Percentiles rank a stretch among this genome's conserved stretches.
Conservation (phyloP, 2,797 vertebrate genomes). For the Channallabes apus region DNA sequence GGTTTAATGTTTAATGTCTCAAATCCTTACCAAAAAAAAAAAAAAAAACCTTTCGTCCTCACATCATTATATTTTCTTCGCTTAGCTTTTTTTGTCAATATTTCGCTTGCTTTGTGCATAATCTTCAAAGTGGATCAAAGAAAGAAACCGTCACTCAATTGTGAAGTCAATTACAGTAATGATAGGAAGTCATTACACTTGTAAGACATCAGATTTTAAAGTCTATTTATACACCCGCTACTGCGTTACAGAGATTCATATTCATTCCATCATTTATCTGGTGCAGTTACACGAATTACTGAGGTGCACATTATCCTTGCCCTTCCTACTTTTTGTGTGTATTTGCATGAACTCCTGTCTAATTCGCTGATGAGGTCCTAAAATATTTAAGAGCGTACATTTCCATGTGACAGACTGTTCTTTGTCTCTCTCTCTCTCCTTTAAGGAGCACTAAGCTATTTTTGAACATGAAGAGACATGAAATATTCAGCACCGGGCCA, state of each 20-base stretch:
- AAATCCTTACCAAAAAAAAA: slow-evolving; percentile 7
- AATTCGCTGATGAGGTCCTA: slow-evolving; percentile 58
- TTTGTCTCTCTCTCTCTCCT: slow-evolving; percentile 18
- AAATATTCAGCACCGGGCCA: slow-evolving; percentile 66
- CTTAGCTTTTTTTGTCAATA: slow-evolving; percentile 30
- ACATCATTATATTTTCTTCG: slow-evolving; percentile 8
- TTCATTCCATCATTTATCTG: slow-evolving; percentile 18
- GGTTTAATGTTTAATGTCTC: slow-evolving; percentile 17
- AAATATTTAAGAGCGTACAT: slow-evolving; percentile 64
- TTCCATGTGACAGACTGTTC: slow-evolving; percentile 50
- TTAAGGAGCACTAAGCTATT: slow-evolving; percentile 60
- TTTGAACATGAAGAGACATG: slow-evolving; percentile 62
- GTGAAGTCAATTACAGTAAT: slow-evolving; percentile 57
- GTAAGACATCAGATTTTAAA: slow-evolving; percentile 57
- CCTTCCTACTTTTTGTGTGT: slow-evolving; percentile 6
- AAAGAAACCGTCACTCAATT: slow-evolving; percentile 28
- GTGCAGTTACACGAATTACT: not conserved
- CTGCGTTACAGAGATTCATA: slow-evolving; percentile 25
- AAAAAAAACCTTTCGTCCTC: slow-evolving; percentile 1
- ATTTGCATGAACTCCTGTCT: slow-evolving; percentile 46
- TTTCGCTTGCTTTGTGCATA: slow-evolving; percentile 23
- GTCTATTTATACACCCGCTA: slow-evolving; percentile 60
- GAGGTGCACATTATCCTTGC: not conserved
- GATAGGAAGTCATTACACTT: slow-evolving; percentile 65
- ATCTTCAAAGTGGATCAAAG: slow-evolving; percentile 34